phyloP scores from a whole-genome alignment of 2,113 vertebrate genomes.

The Atractosteus spatula region DNA sequence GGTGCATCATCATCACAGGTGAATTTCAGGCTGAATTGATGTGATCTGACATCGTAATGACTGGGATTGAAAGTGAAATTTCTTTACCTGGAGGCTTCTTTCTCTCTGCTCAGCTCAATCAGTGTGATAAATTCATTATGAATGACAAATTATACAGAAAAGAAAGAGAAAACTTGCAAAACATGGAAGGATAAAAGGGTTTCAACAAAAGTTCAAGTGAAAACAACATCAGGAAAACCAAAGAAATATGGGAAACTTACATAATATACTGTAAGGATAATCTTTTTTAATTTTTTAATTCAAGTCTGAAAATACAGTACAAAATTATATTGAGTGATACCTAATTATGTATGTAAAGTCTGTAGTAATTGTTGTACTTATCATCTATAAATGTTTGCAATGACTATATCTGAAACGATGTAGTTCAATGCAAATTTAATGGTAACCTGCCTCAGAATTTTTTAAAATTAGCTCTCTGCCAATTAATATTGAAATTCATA shows the following conservation, averaged over 20 bases:
- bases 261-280: no score
- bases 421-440: no score
- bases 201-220: slow-evolving; percentile 15
- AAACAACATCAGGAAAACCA: slow-evolving; percentile 12
- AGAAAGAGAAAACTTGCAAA: neutral
- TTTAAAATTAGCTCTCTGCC: no score
- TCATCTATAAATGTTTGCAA: no score
- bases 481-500: no score
- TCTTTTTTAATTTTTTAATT: no score
- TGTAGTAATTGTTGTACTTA: no score
- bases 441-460: no score
- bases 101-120: slow-evolving; percentile 26
- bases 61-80: slow-evolving; percentile 11
- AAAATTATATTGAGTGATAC: no score
- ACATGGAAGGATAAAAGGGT: slow-evolving; percentile 14
- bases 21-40: neutral
- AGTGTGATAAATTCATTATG: slow-evolving; percentile 26
- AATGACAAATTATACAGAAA: slow-evolving; percentile 21
- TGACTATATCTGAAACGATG: no score
- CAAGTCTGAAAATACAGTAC: no score
- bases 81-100: slow-evolving; percentile 28
- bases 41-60: slow-evolving; percentile 2
- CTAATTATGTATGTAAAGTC: no score
- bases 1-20: neutral
- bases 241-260: neutral